phyloP scores from a whole-genome alignment of 1,140 invertebrate species.

The Conus ventricosus region DNA sequence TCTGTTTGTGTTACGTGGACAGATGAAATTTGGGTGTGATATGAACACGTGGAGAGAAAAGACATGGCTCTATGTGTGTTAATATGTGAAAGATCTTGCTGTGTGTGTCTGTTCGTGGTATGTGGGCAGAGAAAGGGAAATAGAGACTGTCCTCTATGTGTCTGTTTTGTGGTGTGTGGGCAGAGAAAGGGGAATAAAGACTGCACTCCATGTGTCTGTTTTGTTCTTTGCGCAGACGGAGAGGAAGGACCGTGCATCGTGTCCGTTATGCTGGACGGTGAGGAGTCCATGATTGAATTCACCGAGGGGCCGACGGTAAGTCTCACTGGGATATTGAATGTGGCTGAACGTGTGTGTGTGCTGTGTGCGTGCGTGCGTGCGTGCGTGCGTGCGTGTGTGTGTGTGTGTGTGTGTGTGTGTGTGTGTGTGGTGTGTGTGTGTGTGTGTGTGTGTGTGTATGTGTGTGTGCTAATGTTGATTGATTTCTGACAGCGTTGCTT shows the following conservation, averaged over 20 bases:
- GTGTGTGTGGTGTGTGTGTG: not conserved
- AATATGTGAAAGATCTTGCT: too few species aligned
- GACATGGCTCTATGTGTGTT: too few species aligned
- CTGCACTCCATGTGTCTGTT: not conserved
- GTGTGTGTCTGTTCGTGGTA: too few species aligned
- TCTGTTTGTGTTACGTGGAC: too few species aligned
- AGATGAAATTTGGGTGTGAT: too few species aligned
- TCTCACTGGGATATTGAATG: not conserved
- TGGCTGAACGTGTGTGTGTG: not conserved
- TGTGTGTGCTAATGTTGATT: not conserved
- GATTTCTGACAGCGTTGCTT: not conserved
- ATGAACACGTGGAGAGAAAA: too few species aligned
- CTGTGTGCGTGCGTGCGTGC: not conserved
- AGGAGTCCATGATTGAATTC: slow-evolving; percentile 94
- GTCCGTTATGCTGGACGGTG: slow-evolving; percentile 90
- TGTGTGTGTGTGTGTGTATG: not conserved
- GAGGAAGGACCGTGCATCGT: slow-evolving; percentile 80
- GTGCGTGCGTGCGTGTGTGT: not conserved
- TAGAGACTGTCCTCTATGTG: too few species aligned
- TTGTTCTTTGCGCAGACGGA: slow-evolving; percentile 9
- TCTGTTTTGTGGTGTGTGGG: too few species aligned
- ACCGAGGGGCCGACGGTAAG: slow-evolving; percentile 79
- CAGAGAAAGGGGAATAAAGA: too few species aligned
- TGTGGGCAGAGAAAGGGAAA: too few species aligned
- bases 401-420: not conserved